phyloP scores from a whole-genome alignment of 2,797 vertebrate species.

The Podarcis lilfordi region DNA sequence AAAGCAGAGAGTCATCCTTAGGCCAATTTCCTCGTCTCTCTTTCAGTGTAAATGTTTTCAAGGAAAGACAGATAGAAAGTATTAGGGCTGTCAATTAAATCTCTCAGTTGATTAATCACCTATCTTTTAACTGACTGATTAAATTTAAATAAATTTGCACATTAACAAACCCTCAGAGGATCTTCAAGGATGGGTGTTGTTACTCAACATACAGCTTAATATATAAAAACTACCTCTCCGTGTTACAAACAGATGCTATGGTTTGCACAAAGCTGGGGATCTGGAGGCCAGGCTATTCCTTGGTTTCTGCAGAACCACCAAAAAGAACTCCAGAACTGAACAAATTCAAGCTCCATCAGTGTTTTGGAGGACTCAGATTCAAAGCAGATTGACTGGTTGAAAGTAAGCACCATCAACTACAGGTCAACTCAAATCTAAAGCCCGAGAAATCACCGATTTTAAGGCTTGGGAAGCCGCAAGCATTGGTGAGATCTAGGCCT shows the following conservation, averaged over 20 bases:
- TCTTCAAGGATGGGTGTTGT: background rate
- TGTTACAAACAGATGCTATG: background rate
- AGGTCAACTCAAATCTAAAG: too few relatives aligned
- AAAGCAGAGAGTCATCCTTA: background rate
- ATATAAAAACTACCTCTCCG: background rate
- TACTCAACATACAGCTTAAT: background rate
- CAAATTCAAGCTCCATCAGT: background rate
- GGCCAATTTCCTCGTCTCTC: background rate
- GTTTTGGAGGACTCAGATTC: background rate
- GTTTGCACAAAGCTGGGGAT: background rate
- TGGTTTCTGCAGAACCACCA: background rate
- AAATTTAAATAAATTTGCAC: constrained; percentile 17
- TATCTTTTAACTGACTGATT: constrained; percentile 2
- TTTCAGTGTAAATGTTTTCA: background rate
- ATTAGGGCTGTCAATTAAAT: constrained; percentile 17
- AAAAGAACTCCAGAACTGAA: background rate
- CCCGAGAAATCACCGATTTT: too few relatives aligned
- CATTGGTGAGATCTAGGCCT: too few relatives aligned
- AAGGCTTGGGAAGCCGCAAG: too few relatives aligned
- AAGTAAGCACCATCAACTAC: background rate
- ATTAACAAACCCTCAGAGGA: background rate
- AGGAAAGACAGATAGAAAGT: background rate
- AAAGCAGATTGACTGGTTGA: background rate
- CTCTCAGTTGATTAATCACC: constrained; percentile 24
- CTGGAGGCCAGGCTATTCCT: background rate